These are phyloP conservation scores for Cancer borealis DNA, from an alignment of 2,888 invertebrate species.

Conservation along the genomic window DNA sequence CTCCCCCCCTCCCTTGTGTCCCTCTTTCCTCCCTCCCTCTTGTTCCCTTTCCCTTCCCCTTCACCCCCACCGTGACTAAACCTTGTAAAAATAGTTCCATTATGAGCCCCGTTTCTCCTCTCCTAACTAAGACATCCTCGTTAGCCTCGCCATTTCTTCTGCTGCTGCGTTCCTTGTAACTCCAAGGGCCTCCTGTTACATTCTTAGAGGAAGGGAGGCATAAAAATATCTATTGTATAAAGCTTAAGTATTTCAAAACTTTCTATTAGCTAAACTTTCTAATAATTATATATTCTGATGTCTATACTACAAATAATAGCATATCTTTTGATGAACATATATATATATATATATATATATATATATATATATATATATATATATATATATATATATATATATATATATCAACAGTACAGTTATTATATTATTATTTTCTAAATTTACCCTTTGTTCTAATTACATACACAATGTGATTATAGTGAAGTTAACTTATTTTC, in stretches of 20 bases:
- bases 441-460: too few relatives aligned
- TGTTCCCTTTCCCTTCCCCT: constrained; percentile 29
- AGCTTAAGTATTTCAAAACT: background rate
- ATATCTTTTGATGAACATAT: background rate
- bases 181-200: background rate
- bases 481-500: background rate
- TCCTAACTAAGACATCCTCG: constrained; percentile 27
- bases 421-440: too few relatives aligned
- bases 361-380: too few relatives aligned
- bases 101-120: constrained; percentile 29
- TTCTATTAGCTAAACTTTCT: background rate
- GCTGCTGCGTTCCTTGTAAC: background rate
- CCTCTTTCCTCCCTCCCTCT: background rate
- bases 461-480: too few relatives aligned
- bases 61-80: constrained; percentile 40
- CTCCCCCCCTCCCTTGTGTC: background rate
- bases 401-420: too few relatives aligned
- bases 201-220: background rate
- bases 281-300: background rate
- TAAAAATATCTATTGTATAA: background rate
- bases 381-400: too few relatives aligned
- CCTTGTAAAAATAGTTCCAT: constrained; percentile 37
- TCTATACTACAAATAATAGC: background rate
- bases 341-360: too few relatives aligned
- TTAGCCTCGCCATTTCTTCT: background rate